Evolutionary conservation across 2,797 vertebrate genomes (phyloP), one percentile per base, ranked within the genome.

Genomic region (Xerus rutilus): DNA sequence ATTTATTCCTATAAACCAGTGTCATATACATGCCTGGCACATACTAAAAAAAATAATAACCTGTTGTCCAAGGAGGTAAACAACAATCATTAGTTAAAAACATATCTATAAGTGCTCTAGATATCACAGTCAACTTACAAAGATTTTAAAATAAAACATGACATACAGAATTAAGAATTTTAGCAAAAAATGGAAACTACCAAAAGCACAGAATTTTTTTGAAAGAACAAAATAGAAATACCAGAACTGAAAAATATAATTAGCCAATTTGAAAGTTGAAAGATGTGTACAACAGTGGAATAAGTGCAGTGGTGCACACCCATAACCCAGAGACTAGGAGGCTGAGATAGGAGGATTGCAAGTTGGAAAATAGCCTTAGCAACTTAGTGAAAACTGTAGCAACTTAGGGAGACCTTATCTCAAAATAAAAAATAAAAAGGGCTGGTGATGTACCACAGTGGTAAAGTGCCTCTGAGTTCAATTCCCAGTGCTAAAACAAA

Each of bases 41-140:
- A 54, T 65, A 74, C 21, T 92, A 35, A 30, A 52, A 52, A 86
- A 83, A 25, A 52, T 52, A 52, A 57, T 2, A 82, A 69, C 10
- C 28, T 73, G 72, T 64, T 72, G 54, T 21, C 77, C 13, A 87
- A 17, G 12, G 7, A 70, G 8, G 12, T 10, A 70, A 84, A 83
- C 7, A 83, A 43, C 23, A 72, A 25, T 47, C 54, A 94, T 47
- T n/a, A 95, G 59, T 87, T 93, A 81, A 81, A 83, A 74, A 62
- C 21, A 86, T 13, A 74, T 1, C 1, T 20, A 32, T 1, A 57
- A 9, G 35, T 72, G 4, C 2, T 45, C 45, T 78, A n/a, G 14
- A 70, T 70, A 52, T 43, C 20, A 13, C 3, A 87, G 12, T 86
- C 32, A 59, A 77, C 17, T 74, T 73, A 67, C 17, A 47, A 4